Conservation (phyloP, 2,888 invertebrate species). For the Imbricaverruca yamaguchii region DNA sequence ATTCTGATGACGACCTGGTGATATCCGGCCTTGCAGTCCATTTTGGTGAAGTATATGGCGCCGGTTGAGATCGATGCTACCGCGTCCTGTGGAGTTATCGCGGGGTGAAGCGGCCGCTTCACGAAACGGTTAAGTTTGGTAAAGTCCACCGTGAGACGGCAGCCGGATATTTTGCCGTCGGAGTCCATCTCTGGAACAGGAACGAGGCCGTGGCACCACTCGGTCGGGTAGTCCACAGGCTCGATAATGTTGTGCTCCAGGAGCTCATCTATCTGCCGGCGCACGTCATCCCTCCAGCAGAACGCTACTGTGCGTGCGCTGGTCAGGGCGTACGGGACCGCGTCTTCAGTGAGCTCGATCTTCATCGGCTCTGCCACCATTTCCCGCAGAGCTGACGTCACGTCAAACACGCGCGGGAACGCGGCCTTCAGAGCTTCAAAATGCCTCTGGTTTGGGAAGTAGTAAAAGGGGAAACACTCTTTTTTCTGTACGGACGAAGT, state of each 20-base stretch:
- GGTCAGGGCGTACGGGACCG: background rate
- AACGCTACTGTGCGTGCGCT: background rate
- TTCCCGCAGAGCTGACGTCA: background rate
- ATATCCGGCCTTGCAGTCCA: slow-evolving; percentile 15
- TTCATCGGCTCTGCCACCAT: background rate
- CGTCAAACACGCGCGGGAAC: background rate
- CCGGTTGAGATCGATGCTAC: background rate
- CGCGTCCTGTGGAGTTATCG: background rate
- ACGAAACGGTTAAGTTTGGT: background rate
- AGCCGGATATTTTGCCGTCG: background rate
- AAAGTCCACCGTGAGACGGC: background rate
- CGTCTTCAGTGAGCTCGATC: background rate
- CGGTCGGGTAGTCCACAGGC: slow-evolving; percentile 5
- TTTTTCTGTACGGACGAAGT: background rate
- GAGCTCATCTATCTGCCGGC: background rate
- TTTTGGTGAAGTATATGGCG: slow-evolving; percentile 4
- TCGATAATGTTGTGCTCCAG: background rate
- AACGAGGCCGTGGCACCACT: slow-evolving; percentile 7
- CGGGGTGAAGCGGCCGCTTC: background rate
- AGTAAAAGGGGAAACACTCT: background rate
- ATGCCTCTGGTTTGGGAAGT: background rate
- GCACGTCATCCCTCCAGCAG: background rate
- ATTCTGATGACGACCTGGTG: background rate
- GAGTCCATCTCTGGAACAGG: background rate
- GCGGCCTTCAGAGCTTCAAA: background rate